phyloP scores from a whole-genome alignment of 2,113 vertebrate genomes.

The Neodon shergylaensis region DNA sequence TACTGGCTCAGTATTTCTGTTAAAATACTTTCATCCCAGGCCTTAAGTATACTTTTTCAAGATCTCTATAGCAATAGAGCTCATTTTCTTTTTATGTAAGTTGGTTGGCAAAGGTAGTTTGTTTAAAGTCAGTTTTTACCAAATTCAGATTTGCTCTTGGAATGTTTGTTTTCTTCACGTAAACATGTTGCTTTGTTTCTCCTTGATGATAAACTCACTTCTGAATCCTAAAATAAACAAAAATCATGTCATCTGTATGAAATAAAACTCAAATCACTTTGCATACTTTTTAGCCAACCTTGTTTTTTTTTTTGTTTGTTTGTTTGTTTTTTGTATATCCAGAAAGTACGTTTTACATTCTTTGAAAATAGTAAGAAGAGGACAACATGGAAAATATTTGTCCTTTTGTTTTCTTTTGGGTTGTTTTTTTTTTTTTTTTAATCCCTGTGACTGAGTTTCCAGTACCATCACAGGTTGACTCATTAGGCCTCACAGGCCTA shows the following conservation, averaged over 20 bases:
- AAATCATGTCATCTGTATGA: not conserved
- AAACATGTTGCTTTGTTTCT: not conserved
- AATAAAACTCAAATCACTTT: not conserved
- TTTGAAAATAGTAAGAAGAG: not conserved
- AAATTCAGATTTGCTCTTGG: not conserved
- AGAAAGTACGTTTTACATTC: not conserved
- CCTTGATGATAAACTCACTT: not conserved
- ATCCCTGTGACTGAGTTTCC: not conserved
- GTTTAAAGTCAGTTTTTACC: not conserved
- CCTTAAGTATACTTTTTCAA: conserved; percentile 31
- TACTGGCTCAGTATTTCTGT: not conserved
- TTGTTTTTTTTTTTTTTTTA: not conserved
- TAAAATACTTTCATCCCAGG: conserved; percentile 4
- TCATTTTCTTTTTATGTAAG: not conserved
- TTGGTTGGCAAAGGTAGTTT: not conserved
- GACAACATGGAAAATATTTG: not conserved
- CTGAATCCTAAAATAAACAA: not conserved
- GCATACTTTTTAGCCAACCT: not conserved
- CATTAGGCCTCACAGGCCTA: not conserved
- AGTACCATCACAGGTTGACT: not conserved
- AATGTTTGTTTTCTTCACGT: conserved; percentile 8
- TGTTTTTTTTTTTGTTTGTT: not conserved
- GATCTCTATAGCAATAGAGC: not conserved
- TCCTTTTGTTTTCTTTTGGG: not conserved
- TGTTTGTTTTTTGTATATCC: not conserved